Conservation (phyloP, 2,113 vertebrate genomes). For the Gavia stellata region DNA sequence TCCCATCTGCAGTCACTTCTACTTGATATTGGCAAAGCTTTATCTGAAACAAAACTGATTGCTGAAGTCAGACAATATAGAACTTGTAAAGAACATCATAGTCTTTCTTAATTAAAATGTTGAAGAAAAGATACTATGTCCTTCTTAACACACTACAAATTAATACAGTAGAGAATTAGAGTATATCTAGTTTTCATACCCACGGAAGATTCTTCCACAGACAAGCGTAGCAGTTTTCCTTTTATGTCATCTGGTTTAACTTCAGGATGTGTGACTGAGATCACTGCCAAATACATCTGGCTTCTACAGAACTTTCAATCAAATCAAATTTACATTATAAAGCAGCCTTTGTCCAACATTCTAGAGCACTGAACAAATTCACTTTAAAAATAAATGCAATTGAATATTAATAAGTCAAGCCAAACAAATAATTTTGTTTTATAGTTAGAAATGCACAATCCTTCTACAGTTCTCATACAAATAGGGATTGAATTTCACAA, state of each 20-base stretch:
- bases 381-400: constrained; percentile 55
- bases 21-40: background rate
- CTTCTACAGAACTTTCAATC: constrained; percentile 33
- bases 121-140: background rate
- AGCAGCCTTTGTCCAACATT: constrained; percentile 32
- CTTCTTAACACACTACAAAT: background rate
- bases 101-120: background rate
- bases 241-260: background rate
- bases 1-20: background rate
- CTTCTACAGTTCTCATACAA: background rate
- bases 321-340: constrained; percentile 65
- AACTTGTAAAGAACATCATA: background rate
- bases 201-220: background rate
- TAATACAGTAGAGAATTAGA: background rate
- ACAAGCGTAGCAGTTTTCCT: background rate
- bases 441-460: background rate
- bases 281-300: background rate
- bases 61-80: background rate
- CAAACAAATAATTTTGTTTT: constrained; percentile 38
- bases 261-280: constrained; percentile 1
- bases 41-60: background rate
- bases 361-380: constrained; percentile 25
- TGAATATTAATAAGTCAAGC: constrained; percentile 60
- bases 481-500: background rate
- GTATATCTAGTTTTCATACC: background rate